Evolutionary conservation across 92 coral and sea anemone species (phyloP).

Genomic region (Epizoanthus stellaris): DNA sequence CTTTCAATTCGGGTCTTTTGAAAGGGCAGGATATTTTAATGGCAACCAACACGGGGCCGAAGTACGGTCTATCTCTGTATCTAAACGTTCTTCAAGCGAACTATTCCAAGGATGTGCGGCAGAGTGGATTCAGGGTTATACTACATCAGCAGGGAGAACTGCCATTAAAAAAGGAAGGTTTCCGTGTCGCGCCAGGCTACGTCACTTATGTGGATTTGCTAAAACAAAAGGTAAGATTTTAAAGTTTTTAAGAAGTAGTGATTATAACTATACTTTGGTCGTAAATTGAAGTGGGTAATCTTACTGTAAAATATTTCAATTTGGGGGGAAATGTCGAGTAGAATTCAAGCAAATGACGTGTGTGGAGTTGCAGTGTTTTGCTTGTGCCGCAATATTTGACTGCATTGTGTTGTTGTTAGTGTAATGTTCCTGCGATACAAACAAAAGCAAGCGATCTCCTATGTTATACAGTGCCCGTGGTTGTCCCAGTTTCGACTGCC

Average conservation of each 20-base stretch:
- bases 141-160: conserved; percentile 81
- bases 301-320: conserved; percentile 1
- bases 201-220: conserved; percentile 75
- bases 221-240: conserved; percentile 69
- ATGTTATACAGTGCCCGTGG: not conserved
- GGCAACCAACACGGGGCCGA: conserved; percentile 72
- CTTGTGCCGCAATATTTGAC: not conserved
- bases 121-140: conserved; percentile 78
- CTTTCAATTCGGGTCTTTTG: conserved; percentile 69
- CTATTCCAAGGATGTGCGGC: conserved; percentile 55
- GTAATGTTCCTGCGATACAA: conserved; percentile 8
- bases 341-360: not conserved
- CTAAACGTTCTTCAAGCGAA: conserved; percentile 68
- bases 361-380: not conserved
- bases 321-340: not conserved
- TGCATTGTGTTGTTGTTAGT: not conserved
- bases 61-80: conserved; percentile 66
- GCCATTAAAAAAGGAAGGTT: conserved; percentile 82
- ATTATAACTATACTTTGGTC: too few species aligned
- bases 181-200: conserved; percentile 82
- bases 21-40: conserved; percentile 35
- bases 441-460: not conserved
- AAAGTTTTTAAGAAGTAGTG: not conserved
- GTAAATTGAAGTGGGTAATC: not conserved
- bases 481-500: not conserved